Evolutionary conservation across 1,140 invertebrate species (phyloP), one percentile per base, ranked within the genome.

Genomic region (Rhysida immarginata): DNA sequence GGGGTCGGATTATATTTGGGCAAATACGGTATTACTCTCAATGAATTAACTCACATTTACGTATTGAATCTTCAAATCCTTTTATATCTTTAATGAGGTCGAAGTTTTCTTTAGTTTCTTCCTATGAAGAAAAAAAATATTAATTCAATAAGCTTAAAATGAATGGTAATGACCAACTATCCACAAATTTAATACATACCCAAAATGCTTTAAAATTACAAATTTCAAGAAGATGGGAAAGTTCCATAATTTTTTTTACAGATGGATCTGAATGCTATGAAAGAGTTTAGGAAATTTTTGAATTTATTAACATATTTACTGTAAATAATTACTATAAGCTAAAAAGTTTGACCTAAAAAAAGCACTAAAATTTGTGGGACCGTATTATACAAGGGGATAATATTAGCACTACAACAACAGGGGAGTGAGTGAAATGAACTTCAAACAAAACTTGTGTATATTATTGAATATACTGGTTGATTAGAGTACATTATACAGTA

Each of bases 51-150:
- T 66, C 69, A 77, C 75, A 99, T 70, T 96, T 96, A 48, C 94
- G 76, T 57, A 98, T 90, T 0, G 91, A 94, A 74, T 99, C 94
- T 62, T 87, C 85, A 73, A 99, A 99, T 25, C 93, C 93, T 60
- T 75, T 76, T 57, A 97, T 69, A 24, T 64, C 66, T 57, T 67
- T 61, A 18, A 71, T 63, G 23, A 29, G 1, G 53, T 24, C 3
- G 49, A n/a, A 8, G 0, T 25, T 53, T 50, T 16, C 23, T 16
- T 27, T 11, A 56, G 45, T 61, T 54, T 16, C 66, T 51, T 26
- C 23, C 53, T 41, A 25, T 58, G 46, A 1, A 57, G 41, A 45
- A 45, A 14, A 1, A 56, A 56, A 24, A 2, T 21, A 5, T 46
- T 14, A 50, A 53, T 16, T 45, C 13, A 20, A 52, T 13, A 50